These are phyloP conservation scores for Chitala chitala DNA, from an alignment of 2,113 vertebrate genomes.

Conservation along the genomic window DNA sequence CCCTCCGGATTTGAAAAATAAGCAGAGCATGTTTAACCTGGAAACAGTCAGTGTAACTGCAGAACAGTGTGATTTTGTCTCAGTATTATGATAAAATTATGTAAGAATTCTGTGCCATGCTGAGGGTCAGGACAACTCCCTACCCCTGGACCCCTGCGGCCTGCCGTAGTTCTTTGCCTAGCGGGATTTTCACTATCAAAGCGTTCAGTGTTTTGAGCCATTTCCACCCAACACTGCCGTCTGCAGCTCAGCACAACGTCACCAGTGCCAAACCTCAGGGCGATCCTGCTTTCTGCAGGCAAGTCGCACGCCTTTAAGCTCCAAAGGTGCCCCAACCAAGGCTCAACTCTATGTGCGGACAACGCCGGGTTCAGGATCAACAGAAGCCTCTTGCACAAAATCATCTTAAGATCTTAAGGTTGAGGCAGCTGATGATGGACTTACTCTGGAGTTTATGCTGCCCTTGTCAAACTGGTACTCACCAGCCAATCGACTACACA, in stretches of 20 bases:
- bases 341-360: conserved; percentile 2
- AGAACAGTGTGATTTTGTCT: neutral
- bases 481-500: conserved; percentile 9
- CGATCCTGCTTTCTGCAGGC: conserved; percentile 42
- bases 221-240: conserved; percentile 10
- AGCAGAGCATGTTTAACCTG: neutral
- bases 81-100: neutral
- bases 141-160: neutral
- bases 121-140: neutral
- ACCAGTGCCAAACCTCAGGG: conserved; percentile 55
- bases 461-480: too few species aligned
- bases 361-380: conserved; percentile 2
- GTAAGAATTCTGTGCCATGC: neutral
- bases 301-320: neutral
- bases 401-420: neutral
- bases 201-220: conserved; percentile 55
- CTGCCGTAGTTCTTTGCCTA: neutral
- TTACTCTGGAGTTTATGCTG: neutral
- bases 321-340: neutral
- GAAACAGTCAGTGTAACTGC: neutral
- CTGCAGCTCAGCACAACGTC: conserved; percentile 24
- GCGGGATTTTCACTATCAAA: conserved; percentile 22
- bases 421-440: conserved; percentile 2
- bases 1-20: neutral
- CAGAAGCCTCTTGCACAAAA: conserved; percentile 2